Evolutionary conservation across 1,140 invertebrate species (phyloP).

Genomic region (Polypedilum vanderplanki): DNA sequence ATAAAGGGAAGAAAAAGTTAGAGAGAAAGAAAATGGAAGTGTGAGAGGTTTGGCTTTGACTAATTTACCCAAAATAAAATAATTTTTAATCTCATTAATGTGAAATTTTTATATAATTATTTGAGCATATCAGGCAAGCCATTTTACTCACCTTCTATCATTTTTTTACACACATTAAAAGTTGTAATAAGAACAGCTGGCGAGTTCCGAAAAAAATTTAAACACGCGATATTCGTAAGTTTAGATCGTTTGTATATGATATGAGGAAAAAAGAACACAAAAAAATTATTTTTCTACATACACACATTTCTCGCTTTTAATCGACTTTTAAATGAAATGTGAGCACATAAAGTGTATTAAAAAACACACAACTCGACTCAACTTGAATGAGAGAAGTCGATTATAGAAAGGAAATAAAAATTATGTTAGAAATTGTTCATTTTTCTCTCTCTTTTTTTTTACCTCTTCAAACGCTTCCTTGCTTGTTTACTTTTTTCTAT

Average conservation of each 20-base stretch:
- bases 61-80: not conserved
- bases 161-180: not conserved
- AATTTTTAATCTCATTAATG: constrained; percentile 7
- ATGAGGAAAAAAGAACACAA: not conserved
- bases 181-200: constrained; percentile 18
- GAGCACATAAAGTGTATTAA: not conserved
- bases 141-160: not conserved
- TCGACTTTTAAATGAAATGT: constrained; percentile 14
- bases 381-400: not conserved
- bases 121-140: constrained; percentile 2
- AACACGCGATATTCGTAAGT: constrained; percentile 2
- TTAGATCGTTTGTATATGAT: constrained; percentile 14
- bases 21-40: not conserved
- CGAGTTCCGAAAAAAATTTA: not conserved
- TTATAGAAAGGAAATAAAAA: constrained; percentile 14
- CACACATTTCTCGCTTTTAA: not conserved
- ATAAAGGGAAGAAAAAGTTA: not conserved
- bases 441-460: not conserved
- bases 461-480: not conserved
- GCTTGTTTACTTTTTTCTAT: not conserved
- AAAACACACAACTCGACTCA: no score
- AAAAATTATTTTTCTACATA: not conserved
- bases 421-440: constrained; percentile 8
- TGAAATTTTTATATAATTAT: not conserved
- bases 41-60: constrained; percentile 1